Conservation (phyloP, 2,113 vertebrate genomes). For the Alosa alosa region DNA sequence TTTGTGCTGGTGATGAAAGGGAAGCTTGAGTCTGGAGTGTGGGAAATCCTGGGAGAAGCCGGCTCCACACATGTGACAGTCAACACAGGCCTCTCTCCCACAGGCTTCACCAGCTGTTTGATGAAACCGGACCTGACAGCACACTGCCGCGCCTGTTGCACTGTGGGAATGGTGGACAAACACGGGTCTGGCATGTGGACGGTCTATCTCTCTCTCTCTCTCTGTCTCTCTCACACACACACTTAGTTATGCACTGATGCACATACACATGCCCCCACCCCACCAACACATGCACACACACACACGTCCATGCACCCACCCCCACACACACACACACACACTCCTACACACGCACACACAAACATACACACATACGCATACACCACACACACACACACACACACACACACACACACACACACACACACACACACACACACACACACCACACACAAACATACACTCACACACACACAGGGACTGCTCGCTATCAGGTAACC, state of each 20-base stretch:
- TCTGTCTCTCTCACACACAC: background rate
- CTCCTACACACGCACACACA: background rate
- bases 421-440: background rate
- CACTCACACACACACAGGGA: background rate
- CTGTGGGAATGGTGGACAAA: constrained; percentile 40
- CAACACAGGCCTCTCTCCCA: constrained; percentile 24
- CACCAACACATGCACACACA: background rate
- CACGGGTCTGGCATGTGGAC: constrained; percentile 11
- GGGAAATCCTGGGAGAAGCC: constrained; percentile 69
- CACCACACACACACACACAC: background rate
- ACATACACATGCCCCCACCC: background rate
- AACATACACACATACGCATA: background rate
- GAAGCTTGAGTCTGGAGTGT: constrained; percentile 62
- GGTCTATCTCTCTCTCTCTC: background rate
- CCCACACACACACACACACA: constrained; percentile 10
- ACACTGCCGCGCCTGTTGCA: constrained; percentile 36
- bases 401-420: constrained; percentile 1
- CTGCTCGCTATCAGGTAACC: background rate
- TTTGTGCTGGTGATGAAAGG: constrained; percentile 71
- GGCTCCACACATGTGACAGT: constrained; percentile 53
- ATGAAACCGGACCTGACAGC: constrained; percentile 53
- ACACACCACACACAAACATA: background rate
- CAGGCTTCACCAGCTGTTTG: constrained; percentile 54
- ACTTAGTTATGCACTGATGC: constrained; percentile 10
- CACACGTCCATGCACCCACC: background rate